phyloP scores from a whole-genome alignment of 30 jellyfish, hydroid and myxozoan genomes.

The Pseudorhiza aurosa region DNA sequence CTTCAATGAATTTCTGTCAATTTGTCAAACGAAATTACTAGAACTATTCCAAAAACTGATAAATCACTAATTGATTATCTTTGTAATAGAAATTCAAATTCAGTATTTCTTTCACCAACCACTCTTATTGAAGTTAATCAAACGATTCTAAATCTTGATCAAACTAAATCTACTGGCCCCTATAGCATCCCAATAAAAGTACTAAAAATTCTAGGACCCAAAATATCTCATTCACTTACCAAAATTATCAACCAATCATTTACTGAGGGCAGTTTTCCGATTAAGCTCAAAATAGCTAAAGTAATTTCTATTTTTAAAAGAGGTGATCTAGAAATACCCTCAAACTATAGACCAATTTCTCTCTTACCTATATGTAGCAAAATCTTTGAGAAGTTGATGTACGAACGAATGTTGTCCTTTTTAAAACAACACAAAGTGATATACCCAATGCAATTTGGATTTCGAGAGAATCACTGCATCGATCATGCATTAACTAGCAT shows the following conservation, averaged over 20 bases:
- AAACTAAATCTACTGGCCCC: conserved; percentile 51
- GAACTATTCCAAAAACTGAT: not conserved
- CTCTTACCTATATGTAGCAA: conserved; percentile 63
- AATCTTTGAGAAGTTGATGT: conserved; percentile 52
- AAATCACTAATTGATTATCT: conserved; percentile 1
- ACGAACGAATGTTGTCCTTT: conserved; percentile 44
- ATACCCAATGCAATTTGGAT: conserved; percentile 58
- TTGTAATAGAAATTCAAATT: not conserved
- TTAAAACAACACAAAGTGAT: conserved; percentile 17
- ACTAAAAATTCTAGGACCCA: conserved; percentile 45
- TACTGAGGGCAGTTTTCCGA: conserved; percentile 36
- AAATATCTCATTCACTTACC: conserved; percentile 35
- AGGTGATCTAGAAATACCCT: conserved; percentile 42
- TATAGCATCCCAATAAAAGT: conserved; percentile 51
- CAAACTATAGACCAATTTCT: conserved; percentile 72
- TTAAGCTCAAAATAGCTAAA: conserved; percentile 55
- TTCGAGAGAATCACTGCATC: conserved; percentile 57
- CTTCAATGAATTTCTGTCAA: conserved; percentile 4
- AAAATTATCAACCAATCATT: conserved; percentile 37
- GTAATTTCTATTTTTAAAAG: conserved; percentile 52
- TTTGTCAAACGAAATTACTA: not conserved
- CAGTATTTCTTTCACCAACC: conserved; percentile 27
- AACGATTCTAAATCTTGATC: conserved; percentile 21
- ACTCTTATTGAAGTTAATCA: conserved; percentile 48
- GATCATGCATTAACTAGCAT: conserved; percentile 61